Evolutionary conservation across 1,140 invertebrate species (phyloP), one percentile per base, ranked within the genome.

Genomic region (Chlorops oryzae): DNA sequence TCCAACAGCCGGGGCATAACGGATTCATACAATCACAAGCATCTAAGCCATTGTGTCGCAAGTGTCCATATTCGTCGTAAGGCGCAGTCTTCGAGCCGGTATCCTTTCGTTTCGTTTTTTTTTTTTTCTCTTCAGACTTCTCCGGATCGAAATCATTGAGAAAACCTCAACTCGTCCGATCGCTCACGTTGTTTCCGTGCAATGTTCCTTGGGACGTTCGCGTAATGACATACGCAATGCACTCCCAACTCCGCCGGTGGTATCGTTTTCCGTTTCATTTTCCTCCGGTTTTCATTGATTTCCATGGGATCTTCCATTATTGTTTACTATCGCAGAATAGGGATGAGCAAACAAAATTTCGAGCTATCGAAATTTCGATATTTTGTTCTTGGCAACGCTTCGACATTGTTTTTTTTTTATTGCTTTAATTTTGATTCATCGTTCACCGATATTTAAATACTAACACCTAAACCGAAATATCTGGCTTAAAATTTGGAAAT

Each of bases 21-120:
- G 55, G 55, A 28, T 65, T 62, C 61, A 70, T 62, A 24, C 66
- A 70, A 39, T 70, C 66, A 9, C 65, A 70, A 5, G 66, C 34
- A 44, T 69, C 62, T 2, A 58, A 9, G 1, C 62, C 63, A 39
- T 55, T 66, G 6, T 44, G 38, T 5, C 60, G 55, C 15, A 70
- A 56, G 20, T 57, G 59, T 35, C 66, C 66, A 12, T 58, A 57
- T 12, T 69, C 66, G 52, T 70, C 66, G 25, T 70, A 70, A 5
- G 52, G 50, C 13, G n/a, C 47, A 25, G 51, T 59, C 47, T 60
- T 23, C 17, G 25, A 22, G 3, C 35, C 44, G 15, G 39, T 17
- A 17, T 25, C 20, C 54, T 61, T 62, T 15, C 60, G 35, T 28
- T 53, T 58, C 23, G 58, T 23, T 50, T 64, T 64, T 23, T 57